Conservation (phyloP, 2,888 invertebrate species). For the Matsumyia berberina region DNA sequence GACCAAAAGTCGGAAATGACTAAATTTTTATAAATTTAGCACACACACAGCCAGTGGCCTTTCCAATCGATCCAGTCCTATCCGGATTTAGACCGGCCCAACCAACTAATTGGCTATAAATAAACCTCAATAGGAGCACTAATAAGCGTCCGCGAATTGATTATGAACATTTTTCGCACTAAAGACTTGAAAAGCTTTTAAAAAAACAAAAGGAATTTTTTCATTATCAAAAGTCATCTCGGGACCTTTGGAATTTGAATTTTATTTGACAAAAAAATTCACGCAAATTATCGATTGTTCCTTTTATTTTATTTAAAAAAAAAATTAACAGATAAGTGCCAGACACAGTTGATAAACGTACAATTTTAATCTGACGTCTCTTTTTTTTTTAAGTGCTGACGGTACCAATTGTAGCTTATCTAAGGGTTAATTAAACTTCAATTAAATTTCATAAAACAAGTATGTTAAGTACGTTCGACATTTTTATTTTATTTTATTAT, state of each 20-base stretch:
- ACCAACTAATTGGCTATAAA: constrained; percentile 31
- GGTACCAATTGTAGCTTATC: constrained; percentile 9
- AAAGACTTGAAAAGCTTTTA: constrained; percentile 11
- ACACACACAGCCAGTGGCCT: neutral
- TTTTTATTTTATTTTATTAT: neutral
- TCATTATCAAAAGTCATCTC: neutral
- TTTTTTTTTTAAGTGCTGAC: constrained; percentile 1
- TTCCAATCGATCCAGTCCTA: constrained; percentile 15
- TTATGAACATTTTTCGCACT: constrained; percentile 1
- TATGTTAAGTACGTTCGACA: neutral
- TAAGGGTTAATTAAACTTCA: constrained; percentile 14
- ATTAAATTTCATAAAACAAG: constrained; percentile 7
- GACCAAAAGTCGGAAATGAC: constrained; percentile 28
- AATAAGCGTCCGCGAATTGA: constrained; percentile 35
- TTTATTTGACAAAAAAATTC: constrained; percentile 5
- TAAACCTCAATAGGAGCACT: constrained; percentile 31
- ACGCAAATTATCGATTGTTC: constrained; percentile 23
- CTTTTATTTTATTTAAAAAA: neutral
- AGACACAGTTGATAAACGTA: constrained; percentile 42
- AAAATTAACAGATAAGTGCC: constrained; percentile 41
- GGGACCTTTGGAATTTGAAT: constrained; percentile 5
- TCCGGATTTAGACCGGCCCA: constrained; percentile 3
- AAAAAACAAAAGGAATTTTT: neutral
- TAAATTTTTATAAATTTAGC: constrained; percentile 31
- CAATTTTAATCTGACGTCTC: constrained; percentile 38